Percentiles rank a stretch among this genome's conserved stretches.
These are phyloP conservation scores for Hippopotamus amphibius DNA, from an alignment of 2,113 vertebrate species.

Conservation along the genomic window DNA sequence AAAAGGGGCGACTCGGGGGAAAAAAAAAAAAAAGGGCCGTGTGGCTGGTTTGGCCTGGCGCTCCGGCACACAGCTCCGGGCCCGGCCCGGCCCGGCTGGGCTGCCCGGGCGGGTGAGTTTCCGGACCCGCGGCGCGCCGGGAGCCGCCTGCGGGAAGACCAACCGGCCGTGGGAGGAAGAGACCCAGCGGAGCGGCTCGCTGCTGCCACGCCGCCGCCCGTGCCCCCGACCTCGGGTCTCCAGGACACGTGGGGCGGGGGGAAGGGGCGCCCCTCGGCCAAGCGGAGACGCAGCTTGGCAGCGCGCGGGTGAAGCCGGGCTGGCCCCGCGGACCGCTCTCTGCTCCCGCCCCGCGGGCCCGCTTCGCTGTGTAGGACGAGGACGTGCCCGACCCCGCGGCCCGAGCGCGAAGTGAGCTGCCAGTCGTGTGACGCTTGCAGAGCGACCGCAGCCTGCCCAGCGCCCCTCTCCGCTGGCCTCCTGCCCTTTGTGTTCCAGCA, in stretches of 20 bases:
- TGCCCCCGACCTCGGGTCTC: neutral
- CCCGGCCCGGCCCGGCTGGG: neutral
- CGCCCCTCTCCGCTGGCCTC: neutral
- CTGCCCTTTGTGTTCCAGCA: slow-evolving; percentile 43
- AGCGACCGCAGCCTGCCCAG: neutral
- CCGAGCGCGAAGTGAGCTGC: neutral
- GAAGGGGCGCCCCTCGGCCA: neutral
- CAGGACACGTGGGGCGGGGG: slow-evolving; percentile 40
- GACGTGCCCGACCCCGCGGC: slow-evolving; percentile 7
- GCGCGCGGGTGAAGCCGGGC: slow-evolving; percentile 54
- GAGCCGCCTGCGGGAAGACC: neutral
- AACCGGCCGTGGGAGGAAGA: neutral
- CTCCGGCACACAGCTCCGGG: neutral
- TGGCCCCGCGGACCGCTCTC: neutral
- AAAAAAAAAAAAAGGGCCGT: neutral
- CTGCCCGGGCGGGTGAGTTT: slow-evolving; percentile 37
- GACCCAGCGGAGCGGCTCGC: neutral
- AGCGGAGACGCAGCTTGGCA: slow-evolving; percentile 55
- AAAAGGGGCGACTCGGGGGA: neutral
- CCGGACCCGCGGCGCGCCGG: neutral
- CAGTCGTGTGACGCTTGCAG: neutral
- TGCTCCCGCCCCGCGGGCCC: neutral
- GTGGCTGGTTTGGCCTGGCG: neutral
- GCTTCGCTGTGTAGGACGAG: neutral
- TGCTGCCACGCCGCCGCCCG: neutral